These are phyloP conservation scores for Rutilus rutilus DNA, from an alignment of 2,113 vertebrate species.

Conservation along the genomic window DNA sequence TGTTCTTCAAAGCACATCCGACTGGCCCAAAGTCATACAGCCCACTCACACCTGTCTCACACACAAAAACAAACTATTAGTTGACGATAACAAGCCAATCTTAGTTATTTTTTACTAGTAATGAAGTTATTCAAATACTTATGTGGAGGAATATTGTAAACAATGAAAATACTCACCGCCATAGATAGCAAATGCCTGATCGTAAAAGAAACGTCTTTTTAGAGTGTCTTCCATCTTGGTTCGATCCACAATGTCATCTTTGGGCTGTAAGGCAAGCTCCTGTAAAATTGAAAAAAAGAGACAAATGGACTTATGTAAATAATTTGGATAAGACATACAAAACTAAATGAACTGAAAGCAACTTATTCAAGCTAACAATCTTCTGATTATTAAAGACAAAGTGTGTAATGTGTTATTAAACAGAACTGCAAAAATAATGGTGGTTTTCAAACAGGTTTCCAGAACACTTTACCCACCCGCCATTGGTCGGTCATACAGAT, in stretches of 20 bases:
- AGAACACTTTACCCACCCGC: not conserved
- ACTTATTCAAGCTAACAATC: not conserved
- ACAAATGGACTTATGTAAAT: no score
- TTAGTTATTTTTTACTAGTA: not conserved
- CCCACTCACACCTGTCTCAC: conserved; percentile 89
- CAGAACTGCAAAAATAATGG: not conserved
- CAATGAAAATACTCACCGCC: conserved; percentile 80
- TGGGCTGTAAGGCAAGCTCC: conserved; percentile 93
- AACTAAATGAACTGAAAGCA: not conserved
- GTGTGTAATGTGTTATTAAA: not conserved
- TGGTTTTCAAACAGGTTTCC: not conserved
- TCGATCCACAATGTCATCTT: conserved; percentile 95
- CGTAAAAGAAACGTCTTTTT: conserved; percentile 97
- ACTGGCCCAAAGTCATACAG: conserved; percentile 97
- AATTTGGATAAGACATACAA: not conserved
- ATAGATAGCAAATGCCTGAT: conserved; percentile 98
- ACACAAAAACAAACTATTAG: not conserved
- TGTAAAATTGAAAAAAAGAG: conserved; percentile 60
- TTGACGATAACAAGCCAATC: not conserved
- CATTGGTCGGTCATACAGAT: not conserved
- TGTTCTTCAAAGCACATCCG: conserved; percentile 97
- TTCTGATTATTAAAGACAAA: not conserved
- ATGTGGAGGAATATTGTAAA: not conserved
- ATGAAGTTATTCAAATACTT: not conserved
- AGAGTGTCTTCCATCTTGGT: conserved; percentile 97